Conservation (phyloP, 2,888 invertebrate genomes). For the Coenonympha arcania region DNA sequence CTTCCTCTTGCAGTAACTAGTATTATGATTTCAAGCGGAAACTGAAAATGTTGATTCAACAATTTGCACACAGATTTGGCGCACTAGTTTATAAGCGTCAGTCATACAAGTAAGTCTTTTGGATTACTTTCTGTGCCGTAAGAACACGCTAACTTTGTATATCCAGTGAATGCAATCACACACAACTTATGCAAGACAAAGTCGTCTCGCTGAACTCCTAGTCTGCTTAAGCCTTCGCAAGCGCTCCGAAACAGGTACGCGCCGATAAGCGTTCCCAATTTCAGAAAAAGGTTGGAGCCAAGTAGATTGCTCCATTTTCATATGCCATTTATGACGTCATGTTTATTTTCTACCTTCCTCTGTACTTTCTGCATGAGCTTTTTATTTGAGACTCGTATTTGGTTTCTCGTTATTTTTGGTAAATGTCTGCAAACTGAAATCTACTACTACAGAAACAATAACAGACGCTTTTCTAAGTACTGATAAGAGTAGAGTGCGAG, state of each 20-base stretch:
- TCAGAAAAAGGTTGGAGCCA: slow-evolving; percentile 1
- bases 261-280: slow-evolving; percentile 11
- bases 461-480: no score
- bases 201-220: not conserved
- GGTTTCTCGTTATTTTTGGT: not conserved
- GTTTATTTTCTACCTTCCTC: not conserved
- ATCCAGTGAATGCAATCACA: no score
- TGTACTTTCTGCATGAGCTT: not conserved
- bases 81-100: no score
- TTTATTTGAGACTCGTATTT: not conserved
- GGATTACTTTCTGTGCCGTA: no score
- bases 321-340: slow-evolving; percentile 8
- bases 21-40: no score
- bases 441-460: not conserved
- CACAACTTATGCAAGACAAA: not conserved
- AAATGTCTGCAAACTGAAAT: not conserved
- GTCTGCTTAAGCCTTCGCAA: not conserved
- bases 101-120: no score
- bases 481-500: no score
- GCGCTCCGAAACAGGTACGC: slow-evolving; percentile 2
- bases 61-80: no score
- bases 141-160: no score
- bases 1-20: no score
- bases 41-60: no score
- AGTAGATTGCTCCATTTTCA: slow-evolving; percentile 9